A percentile compares a stretch with the other conserved stretches of the same genome.
Conservation (phyloP, 1,140 invertebrate genomes). For the Drosophila navojoa region DNA sequence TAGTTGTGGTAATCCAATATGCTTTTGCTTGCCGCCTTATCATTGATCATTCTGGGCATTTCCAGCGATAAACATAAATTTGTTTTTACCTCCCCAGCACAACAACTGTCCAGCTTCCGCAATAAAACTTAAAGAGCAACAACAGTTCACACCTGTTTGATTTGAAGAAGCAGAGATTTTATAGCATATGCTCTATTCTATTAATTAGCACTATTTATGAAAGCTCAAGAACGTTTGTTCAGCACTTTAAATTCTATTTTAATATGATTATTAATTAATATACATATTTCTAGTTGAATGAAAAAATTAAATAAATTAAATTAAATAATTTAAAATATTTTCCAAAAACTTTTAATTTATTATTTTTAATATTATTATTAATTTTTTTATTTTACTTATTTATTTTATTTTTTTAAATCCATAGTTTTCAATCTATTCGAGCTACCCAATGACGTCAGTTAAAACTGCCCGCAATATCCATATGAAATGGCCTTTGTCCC, state of each 20-base stretch:
- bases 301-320: no score
- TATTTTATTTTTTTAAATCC: no score
- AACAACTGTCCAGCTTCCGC: conserved; percentile 35
- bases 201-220: no score
- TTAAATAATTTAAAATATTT: no score
- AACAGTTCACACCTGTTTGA: conserved; percentile 34
- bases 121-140: not conserved
- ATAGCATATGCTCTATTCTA: not conserved
- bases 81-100: conserved; percentile 7
- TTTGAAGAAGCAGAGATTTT: not conserved
- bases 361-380: no score
- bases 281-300: no score
- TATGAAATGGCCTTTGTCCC: conserved; percentile 6
- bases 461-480: conserved; percentile 2
- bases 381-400: no score
- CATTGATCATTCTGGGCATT: conserved; percentile 55
- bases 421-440: no score
- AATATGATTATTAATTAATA: no score
- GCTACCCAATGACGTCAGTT: not conserved
- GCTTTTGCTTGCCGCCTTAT: conserved; percentile 36
- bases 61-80: conserved; percentile 27
- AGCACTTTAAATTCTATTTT: not conserved
- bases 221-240: no score
- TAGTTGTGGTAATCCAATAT: conserved; percentile 57
- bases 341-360: no score